Evolutionary conservation across 2,797 vertebrate species (phyloP).

Genomic region (Octomys mimax): DNA sequence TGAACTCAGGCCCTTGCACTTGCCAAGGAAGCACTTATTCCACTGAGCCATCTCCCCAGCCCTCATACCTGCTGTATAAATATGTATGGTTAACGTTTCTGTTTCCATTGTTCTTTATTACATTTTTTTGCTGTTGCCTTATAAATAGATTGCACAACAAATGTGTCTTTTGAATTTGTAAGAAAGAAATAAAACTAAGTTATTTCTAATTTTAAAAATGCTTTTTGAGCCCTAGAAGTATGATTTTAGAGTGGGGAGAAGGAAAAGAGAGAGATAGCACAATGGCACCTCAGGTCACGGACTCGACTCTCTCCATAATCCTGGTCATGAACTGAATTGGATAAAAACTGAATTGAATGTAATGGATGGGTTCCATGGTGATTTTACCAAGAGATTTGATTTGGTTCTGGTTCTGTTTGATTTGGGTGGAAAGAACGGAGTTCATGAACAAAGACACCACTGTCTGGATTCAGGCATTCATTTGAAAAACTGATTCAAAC

Average conservation of each 20-base stretch:
- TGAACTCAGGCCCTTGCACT: too few species aligned
- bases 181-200: neutral
- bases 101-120: neutral
- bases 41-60: too few species aligned
- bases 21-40: too few species aligned
- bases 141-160: slow-evolving; percentile 78
- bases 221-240: slow-evolving; percentile 15
- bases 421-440: neutral
- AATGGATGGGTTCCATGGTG: neutral
- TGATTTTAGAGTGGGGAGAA: slow-evolving; percentile 8
- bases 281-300: neutral
- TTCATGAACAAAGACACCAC: neutral
- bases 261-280: neutral
- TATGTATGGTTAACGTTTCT: slow-evolving; percentile 41
- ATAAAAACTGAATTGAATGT: too few species aligned
- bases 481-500: neutral
- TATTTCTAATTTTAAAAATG: slow-evolving; percentile 52
- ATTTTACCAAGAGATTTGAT: neutral
- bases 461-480: neutral
- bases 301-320: neutral
- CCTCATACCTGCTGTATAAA: neutral
- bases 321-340: neutral
- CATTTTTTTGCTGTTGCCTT: slow-evolving; percentile 58
- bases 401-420: neutral
- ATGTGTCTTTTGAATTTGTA: slow-evolving; percentile 61